These are phyloP conservation scores for Epizoanthus stellaris DNA, from an alignment of 92 coral and sea anemone species.

Conservation along the genomic window DNA sequence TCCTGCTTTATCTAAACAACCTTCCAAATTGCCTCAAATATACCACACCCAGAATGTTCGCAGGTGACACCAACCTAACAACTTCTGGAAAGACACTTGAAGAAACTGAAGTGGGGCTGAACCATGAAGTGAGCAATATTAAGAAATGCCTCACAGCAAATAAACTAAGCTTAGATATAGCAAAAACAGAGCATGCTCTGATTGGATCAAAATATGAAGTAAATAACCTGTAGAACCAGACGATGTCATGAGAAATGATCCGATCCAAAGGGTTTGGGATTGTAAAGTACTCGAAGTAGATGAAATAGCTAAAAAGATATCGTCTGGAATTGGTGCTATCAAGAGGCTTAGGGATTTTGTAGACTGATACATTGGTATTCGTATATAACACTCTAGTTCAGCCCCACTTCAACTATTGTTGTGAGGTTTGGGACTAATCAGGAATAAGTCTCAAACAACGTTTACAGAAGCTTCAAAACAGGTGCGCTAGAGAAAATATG, in stretches of 20 bases:
- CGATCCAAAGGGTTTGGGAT: background rate
- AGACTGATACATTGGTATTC: constrained; percentile 34
- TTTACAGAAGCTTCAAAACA: constrained; percentile 46
- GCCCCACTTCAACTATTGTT: constrained; percentile 49
- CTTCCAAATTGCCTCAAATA: background rate
- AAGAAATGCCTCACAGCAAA: background rate
- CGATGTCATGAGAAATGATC: background rate
- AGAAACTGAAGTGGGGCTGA: background rate
- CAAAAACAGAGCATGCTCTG: background rate
- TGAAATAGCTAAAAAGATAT: too few relatives aligned
- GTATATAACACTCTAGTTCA: constrained; percentile 48
- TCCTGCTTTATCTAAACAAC: constrained; percentile 28
- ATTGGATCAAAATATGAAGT: background rate
- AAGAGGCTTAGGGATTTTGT: constrained; percentile 50
- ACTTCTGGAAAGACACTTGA: constrained; percentile 18
- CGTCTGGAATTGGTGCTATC: background rate
- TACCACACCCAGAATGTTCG: constrained; percentile 21
- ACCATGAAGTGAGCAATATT: background rate
- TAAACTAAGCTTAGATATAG: too few relatives aligned
- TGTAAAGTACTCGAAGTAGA: background rate
- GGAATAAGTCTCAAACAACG: constrained; percentile 33
- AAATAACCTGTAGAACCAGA: too few relatives aligned
- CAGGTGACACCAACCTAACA: constrained; percentile 39
- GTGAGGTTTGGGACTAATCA: constrained; percentile 45
- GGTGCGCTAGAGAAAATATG: constrained; percentile 44